phyloP scores from a whole-genome alignment of 1,140 invertebrate genomes.

The Drosophila murphyi region DNA sequence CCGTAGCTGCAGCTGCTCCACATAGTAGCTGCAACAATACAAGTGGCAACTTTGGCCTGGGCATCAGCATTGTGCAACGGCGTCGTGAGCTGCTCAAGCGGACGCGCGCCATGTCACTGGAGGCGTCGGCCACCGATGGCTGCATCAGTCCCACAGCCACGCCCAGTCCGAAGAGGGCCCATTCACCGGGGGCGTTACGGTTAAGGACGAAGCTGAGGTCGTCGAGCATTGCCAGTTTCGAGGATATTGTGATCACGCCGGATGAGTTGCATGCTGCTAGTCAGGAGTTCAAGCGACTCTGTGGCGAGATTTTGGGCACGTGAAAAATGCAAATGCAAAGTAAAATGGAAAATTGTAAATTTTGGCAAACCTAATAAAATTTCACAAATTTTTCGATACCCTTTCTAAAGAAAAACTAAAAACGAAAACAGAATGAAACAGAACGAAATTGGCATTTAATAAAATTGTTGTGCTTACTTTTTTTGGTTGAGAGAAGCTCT shows the following conservation, averaged over 20 bases:
- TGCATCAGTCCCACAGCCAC: constrained; percentile 51
- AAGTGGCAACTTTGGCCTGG: not conserved
- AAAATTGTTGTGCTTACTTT: constrained; percentile 25
- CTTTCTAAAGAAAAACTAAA: not conserved
- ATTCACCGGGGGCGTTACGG: constrained; percentile 35
- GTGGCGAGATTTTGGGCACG: constrained; percentile 39
- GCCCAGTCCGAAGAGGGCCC: constrained; percentile 61
- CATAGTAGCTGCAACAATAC: not conserved
- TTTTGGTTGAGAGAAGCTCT: constrained; percentile 39
- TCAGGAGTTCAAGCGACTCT: constrained; percentile 28
- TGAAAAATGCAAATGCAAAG: constrained; percentile 10
- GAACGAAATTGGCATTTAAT: constrained; percentile 4
- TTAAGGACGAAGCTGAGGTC: not conserved
- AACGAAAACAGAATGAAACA: constrained; percentile 2
- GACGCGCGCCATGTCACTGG: constrained; percentile 62
- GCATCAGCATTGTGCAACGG: constrained; percentile 29
- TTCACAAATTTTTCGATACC: constrained; percentile 48
- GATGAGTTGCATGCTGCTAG: constrained; percentile 59
- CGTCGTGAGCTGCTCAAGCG: constrained; percentile 69
- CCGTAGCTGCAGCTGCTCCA: not conserved
- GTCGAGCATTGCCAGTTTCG: constrained; percentile 50
- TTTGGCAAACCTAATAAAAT: constrained; percentile 56
- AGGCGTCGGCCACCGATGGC: constrained; percentile 25
- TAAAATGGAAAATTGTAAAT: constrained; percentile 52
- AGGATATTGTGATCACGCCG: constrained; percentile 74